Evolutionary conservation across 2,888 invertebrate genomes (phyloP).

Genomic region (Drosophila limbata): DNA sequence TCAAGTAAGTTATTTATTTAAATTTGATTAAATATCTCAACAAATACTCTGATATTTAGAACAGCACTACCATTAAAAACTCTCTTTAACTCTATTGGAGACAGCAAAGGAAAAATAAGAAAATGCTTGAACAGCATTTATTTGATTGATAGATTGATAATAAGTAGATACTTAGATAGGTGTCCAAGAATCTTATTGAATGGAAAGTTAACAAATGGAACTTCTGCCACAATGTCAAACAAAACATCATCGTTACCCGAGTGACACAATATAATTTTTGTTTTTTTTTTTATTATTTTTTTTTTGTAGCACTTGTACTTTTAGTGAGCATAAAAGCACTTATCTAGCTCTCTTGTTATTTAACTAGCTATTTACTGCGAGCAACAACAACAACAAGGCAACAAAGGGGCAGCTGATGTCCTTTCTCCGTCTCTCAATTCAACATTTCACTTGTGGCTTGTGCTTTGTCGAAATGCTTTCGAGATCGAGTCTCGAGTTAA

Average conservation of each 20-base stretch:
- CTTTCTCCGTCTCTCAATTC: slow-evolving; percentile 19
- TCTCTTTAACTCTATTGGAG: background rate
- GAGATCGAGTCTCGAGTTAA: slow-evolving; percentile 34
- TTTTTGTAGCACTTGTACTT: slow-evolving; percentile 12
- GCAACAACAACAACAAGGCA: background rate
- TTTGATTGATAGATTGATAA: slow-evolving; percentile 10
- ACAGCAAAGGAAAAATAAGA: background rate
- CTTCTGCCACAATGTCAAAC: slow-evolving; percentile 19
- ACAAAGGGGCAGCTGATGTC: slow-evolving; percentile 49
- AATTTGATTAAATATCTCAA: no score
- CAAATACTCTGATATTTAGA: no score
- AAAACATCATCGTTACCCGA: slow-evolving; percentile 25
- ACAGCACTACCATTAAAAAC: background rate
- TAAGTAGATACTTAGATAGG: background rate
- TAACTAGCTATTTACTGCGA: slow-evolving; percentile 51
- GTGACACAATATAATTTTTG: slow-evolving; percentile 11
- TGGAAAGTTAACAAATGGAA: slow-evolving; percentile 9
- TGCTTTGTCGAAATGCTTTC: slow-evolving; percentile 35
- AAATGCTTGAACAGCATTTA: background rate
- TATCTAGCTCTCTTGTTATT: slow-evolving; percentile 47
- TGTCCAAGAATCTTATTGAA: slow-evolving; percentile 3
- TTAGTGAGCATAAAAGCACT: slow-evolving; percentile 42
- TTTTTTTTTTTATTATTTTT: slow-evolving; percentile 2
- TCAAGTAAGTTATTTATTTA: no score
- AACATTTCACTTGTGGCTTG: slow-evolving; percentile 32